Evolutionary conservation across 2,888 invertebrate species (phyloP).

Genomic region (Zaprionus bogoriensis): DNA sequence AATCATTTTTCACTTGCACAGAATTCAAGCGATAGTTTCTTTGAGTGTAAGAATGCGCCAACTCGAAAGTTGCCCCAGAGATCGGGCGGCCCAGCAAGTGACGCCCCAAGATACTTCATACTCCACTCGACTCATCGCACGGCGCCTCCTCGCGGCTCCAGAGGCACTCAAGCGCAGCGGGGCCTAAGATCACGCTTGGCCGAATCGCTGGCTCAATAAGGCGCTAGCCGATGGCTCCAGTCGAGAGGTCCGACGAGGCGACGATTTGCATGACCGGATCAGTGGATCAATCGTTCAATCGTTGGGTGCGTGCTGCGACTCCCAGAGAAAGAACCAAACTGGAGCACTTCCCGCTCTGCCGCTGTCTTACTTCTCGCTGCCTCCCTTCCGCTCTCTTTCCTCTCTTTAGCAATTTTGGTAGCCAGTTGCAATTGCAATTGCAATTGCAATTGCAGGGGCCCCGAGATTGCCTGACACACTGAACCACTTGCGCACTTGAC

Average conservation of each 20-base stretch:
- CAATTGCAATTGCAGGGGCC: neutral
- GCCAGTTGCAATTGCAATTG: constrained; percentile 20
- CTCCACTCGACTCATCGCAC: constrained; percentile 4
- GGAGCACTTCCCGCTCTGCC: constrained; percentile 52
- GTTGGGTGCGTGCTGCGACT: constrained; percentile 62
- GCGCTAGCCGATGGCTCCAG: constrained; percentile 39
- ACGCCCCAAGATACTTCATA: constrained; percentile 3
- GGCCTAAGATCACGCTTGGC: constrained; percentile 47
- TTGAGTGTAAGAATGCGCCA: neutral
- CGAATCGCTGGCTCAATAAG: constrained; percentile 17
- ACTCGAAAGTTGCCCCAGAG: constrained; percentile 7
- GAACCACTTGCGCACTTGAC: constrained; percentile 81
- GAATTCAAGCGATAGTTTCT: too few relatives aligned
- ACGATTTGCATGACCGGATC: constrained; percentile 73
- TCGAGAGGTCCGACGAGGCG: constrained; percentile 45
- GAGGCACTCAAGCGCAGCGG: constrained; percentile 49
- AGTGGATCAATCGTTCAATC: constrained; percentile 37
- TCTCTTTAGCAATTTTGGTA: constrained; percentile 22
- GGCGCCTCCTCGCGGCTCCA: constrained; percentile 36
- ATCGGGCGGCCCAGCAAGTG: constrained; percentile 5
- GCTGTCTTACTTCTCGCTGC: constrained; percentile 26
- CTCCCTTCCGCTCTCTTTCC: constrained; percentile 2
- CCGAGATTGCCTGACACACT: constrained; percentile 67
- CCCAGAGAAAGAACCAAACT: constrained; percentile 48
- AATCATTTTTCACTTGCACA: too few relatives aligned